A percentile compares a stretch with the other conserved stretches of the same genome.
phyloP scores from a whole-genome alignment of 2,888 invertebrate genomes.

The Diabrotica balteata region DNA sequence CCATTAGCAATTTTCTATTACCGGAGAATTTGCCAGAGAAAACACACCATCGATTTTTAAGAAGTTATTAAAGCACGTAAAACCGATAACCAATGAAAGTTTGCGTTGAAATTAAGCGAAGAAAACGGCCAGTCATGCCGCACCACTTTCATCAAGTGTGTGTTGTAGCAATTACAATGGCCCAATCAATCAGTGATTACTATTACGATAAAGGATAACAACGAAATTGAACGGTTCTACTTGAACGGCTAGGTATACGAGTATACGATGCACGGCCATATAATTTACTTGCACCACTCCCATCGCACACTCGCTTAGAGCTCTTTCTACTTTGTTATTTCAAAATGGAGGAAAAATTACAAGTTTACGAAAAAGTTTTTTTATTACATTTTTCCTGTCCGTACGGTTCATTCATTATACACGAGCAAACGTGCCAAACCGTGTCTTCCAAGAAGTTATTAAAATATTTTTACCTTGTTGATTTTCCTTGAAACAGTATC shows the following conservation, averaged over 20 bases:
- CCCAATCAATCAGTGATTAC: slow-evolving; percentile 43
- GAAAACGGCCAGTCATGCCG: slow-evolving; percentile 52
- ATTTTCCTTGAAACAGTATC: too few relatives aligned
- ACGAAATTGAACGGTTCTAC: slow-evolving; percentile 37
- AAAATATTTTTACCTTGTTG: too few relatives aligned
- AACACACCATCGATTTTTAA: slow-evolving; percentile 25
- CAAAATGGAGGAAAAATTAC: slow-evolving; percentile 35
- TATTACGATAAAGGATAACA: slow-evolving; percentile 35
- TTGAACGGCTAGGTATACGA: slow-evolving; percentile 44
- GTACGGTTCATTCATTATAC: neutral
- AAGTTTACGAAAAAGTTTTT: slow-evolving; percentile 22
- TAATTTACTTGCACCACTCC: slow-evolving; percentile 52
- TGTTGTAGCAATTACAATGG: slow-evolving; percentile 46
- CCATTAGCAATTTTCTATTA: too few relatives aligned
- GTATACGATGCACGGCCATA: slow-evolving; percentile 45
- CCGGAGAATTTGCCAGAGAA: neutral
- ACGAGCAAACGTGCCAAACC: too few relatives aligned
- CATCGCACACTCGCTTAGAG: slow-evolving; percentile 36
- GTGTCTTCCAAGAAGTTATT: too few relatives aligned
- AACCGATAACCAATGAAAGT: slow-evolving; percentile 47
- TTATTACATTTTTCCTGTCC: slow-evolving; percentile 19
- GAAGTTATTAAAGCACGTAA: slow-evolving; percentile 30
- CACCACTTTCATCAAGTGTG: slow-evolving; percentile 49
- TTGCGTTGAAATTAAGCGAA: slow-evolving; percentile 51
- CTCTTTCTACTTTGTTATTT: slow-evolving; percentile 27